phyloP scores from a whole-genome alignment of 2,113 vertebrate genomes.

The Oophaga pumilio region DNA sequence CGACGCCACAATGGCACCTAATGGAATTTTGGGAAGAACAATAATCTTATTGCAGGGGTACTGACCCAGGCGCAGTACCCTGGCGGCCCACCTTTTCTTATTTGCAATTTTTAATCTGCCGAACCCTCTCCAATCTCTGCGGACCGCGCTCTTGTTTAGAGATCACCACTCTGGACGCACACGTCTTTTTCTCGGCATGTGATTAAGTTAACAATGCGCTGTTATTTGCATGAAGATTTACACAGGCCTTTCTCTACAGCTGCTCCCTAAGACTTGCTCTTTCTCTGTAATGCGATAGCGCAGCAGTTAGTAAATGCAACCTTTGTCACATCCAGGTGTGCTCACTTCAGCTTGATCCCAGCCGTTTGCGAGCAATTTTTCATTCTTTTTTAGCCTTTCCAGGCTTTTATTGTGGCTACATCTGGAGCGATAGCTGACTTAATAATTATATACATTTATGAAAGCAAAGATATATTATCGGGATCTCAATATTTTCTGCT shows the following conservation, averaged over 20 bases:
- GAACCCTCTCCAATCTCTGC: slow-evolving; percentile 73
- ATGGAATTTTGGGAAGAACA: slow-evolving; percentile 62
- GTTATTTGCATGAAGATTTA: slow-evolving; percentile 99
- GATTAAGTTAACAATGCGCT: slow-evolving; percentile 99
- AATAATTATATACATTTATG: slow-evolving; percentile 83
- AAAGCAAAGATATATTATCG: slow-evolving; percentile 79
- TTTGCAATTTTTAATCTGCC: slow-evolving; percentile 66
- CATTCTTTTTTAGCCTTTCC: slow-evolving; percentile 89
- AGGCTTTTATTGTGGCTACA: slow-evolving; percentile 99
- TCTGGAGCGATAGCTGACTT: slow-evolving; percentile 91
- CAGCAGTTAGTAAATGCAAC: slow-evolving; percentile 99
- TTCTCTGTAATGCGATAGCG: slow-evolving; percentile 95
- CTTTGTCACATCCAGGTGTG: slow-evolving; percentile 98
- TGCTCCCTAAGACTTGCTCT: slow-evolving; percentile 87
- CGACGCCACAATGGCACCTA: slow-evolving; percentile 59
- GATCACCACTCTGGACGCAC: slow-evolving; percentile 81
- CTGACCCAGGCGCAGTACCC: slow-evolving; percentile 71
- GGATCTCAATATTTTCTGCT: slow-evolving; percentile 76
- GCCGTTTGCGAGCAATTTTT: slow-evolving; percentile 85
- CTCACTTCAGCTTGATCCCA: slow-evolving; percentile 91
- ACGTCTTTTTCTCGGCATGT: slow-evolving; percentile 97
- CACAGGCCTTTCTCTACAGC: slow-evolving; percentile 87
- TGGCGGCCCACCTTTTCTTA: slow-evolving; percentile 68
- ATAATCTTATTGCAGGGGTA: slow-evolving; percentile 62
- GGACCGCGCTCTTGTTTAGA: slow-evolving; percentile 75